Percentiles rank a stretch among this genome's conserved stretches.
phyloP scores from a whole-genome alignment of 2,888 invertebrate species.

The Arrhopalites spinosus region DNA sequence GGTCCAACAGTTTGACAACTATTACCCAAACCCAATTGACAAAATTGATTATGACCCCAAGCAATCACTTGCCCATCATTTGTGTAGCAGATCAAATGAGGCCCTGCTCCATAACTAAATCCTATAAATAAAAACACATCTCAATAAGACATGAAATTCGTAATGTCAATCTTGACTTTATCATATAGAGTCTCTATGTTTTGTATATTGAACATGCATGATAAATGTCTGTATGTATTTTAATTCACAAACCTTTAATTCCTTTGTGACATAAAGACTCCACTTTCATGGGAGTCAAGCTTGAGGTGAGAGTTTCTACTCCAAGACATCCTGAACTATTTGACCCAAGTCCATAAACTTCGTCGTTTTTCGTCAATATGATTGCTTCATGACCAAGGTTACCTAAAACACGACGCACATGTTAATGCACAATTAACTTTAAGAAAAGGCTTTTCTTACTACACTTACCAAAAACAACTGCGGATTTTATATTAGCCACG shows the following conservation, averaged over 20 bases:
- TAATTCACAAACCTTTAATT: slow-evolving; percentile 59
- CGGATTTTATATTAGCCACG: slow-evolving; percentile 62
- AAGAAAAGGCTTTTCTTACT: too few relatives aligned
- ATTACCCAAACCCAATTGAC: slow-evolving; percentile 66
- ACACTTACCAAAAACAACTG: slow-evolving; percentile 64
- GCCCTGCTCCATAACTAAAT: slow-evolving; percentile 66
- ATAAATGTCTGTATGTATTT: too few relatives aligned
- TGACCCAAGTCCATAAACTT: slow-evolving; percentile 66
- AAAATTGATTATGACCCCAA: slow-evolving; percentile 67
- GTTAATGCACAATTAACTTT: too few relatives aligned
- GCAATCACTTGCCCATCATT: slow-evolving; percentile 65
- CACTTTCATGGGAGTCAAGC: slow-evolving; percentile 64
- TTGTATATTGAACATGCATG: too few relatives aligned
- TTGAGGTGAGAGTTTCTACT: slow-evolving; percentile 63
- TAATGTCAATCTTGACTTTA: too few relatives aligned
- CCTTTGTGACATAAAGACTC: slow-evolving; percentile 63
- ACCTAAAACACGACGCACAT: too few relatives aligned
- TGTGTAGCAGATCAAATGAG: slow-evolving; percentile 67
- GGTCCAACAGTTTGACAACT: slow-evolving; percentile 64
- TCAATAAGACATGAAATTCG: too few relatives aligned
- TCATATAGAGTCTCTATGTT: too few relatives aligned
- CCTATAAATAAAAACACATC: too few relatives aligned
- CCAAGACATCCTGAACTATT: slow-evolving; percentile 66
- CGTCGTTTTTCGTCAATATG: slow-evolving; percentile 65
- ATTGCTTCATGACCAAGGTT: slow-evolving; percentile 67